Evolutionary conservation across 2,797 vertebrate species (phyloP).

Genomic region (Danio aesculapii): DNA sequence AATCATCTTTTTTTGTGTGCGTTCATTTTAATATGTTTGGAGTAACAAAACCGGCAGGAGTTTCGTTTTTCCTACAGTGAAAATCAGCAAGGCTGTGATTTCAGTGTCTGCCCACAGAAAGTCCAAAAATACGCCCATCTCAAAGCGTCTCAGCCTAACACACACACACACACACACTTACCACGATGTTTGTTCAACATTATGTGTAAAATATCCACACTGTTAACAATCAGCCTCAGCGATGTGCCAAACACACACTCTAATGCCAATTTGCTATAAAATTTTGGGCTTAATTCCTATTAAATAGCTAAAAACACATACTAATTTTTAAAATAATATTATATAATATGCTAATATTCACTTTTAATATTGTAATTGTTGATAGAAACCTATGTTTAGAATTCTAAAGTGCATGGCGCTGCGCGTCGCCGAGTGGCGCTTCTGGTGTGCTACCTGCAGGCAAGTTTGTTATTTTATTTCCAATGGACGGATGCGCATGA

Average conservation of each 20-base stretch:
- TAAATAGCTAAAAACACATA: conserved; percentile 1
- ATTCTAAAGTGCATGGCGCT: too few relatives aligned
- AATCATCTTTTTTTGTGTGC: background rate
- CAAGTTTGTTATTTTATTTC: too few relatives aligned
- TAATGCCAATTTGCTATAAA: background rate
- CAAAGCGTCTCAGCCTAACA: conserved; percentile 37
- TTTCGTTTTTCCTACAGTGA: conserved; percentile 40
- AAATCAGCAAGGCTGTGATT: conserved; percentile 44
- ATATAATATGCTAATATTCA: too few relatives aligned
- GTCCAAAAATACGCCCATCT: conserved; percentile 50
- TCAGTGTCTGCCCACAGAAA: conserved; percentile 45
- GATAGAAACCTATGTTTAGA: too few relatives aligned
- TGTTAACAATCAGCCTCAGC: conserved; percentile 20
- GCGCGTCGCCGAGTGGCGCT: too few relatives aligned
- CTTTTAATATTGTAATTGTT: too few relatives aligned
- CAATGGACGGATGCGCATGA: too few relatives aligned
- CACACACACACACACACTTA: background rate
- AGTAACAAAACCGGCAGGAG: conserved; percentile 32
- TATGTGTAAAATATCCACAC: background rate
- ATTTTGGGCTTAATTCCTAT: background rate
- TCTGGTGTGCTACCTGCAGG: too few relatives aligned
- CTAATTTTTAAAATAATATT: too few relatives aligned
- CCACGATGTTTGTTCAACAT: conserved; percentile 31
- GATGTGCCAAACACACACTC: background rate
- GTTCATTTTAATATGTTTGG: conserved; percentile 18